These are phyloP conservation scores for Trachelus tabidus DNA, from an alignment of 2,888 invertebrate genomes.

Conservation along the genomic window DNA sequence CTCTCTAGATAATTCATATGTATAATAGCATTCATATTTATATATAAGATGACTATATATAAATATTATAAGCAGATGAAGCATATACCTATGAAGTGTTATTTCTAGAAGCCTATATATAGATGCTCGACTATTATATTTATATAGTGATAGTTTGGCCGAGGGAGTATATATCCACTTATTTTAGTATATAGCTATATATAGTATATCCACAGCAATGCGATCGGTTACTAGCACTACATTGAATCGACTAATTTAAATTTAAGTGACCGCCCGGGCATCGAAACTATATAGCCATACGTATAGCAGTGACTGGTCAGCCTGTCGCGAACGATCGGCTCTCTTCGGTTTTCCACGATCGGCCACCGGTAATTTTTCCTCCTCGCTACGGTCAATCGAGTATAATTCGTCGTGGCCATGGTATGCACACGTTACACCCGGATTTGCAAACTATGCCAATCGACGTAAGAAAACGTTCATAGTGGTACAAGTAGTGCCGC, in stretches of 20 bases:
- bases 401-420: background rate
- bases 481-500: background rate
- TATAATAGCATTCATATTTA: background rate
- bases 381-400: background rate
- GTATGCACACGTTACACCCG: background rate
- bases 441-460: background rate
- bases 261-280: background rate
- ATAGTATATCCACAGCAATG: background rate
- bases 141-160: background rate
- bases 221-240: background rate
- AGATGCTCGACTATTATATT: background rate
- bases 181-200: background rate
- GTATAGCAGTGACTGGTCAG: background rate
- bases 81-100: background rate
- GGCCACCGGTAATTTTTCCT: background rate
- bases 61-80: background rate
- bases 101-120: background rate
- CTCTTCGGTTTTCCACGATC: background rate
- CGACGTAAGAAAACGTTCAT: background rate
- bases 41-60: too few species aligned
- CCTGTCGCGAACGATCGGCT: background rate
- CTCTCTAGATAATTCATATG: background rate
- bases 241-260: background rate
- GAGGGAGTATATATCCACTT: background rate
- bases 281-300: background rate